phyloP scores from a whole-genome alignment of 53 echinoderm and acorn worm genomes.

The Temnopleurus reevesii region DNA sequence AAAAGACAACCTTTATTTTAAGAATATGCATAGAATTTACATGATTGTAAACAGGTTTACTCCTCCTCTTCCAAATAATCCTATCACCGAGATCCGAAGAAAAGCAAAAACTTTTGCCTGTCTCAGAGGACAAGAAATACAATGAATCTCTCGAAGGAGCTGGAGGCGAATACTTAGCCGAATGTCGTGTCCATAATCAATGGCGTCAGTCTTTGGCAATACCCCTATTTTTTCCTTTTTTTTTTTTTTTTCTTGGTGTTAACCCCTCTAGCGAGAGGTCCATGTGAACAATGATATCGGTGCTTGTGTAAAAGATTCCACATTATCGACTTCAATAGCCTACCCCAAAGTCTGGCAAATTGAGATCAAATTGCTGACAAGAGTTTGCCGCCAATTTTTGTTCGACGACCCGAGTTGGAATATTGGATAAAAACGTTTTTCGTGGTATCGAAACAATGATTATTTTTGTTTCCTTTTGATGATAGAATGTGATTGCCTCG shows the following conservation, averaged over 20 bases:
- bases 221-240: slow-evolving; percentile 28
- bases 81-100: not conserved
- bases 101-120: slow-evolving; percentile 11
- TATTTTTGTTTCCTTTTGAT: not conserved
- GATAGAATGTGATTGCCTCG: no score
- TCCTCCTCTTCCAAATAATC: not conserved
- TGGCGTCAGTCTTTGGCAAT: slow-evolving; percentile 19
- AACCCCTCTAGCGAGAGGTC: slow-evolving; percentile 39
- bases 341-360: slow-evolving; percentile 38
- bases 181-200: slow-evolving; percentile 19
- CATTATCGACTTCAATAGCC: slow-evolving; percentile 40
- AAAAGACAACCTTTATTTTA: no score
- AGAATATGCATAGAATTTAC: no score
- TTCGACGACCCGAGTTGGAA: slow-evolving; percentile 1
- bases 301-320: slow-evolving; percentile 21
- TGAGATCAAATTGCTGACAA: slow-evolving; percentile 54
- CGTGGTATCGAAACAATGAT: not conserved
- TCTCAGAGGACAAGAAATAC: not conserved
- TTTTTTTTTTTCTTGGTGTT: no score
- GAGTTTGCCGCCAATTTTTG: slow-evolving; percentile 50
- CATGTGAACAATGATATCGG: slow-evolving; percentile 38
- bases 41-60: no score
- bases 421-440: not conserved
- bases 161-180: slow-evolving; percentile 37
- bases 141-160: slow-evolving; percentile 36